phyloP scores from a whole-genome alignment of 2,113 vertebrate species.

The Chrysochloris asiatica region DNA sequence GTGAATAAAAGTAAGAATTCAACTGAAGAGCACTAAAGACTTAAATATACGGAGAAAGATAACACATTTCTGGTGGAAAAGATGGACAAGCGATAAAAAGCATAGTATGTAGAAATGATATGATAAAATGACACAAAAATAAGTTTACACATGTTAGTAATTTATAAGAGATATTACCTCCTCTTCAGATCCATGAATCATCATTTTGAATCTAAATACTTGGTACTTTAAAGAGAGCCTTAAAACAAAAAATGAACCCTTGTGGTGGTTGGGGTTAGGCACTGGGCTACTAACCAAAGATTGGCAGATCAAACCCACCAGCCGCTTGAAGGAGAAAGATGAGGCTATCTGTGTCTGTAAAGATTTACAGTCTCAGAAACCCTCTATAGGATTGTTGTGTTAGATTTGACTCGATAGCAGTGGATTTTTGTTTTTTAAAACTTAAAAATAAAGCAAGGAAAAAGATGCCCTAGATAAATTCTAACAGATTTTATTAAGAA shows the following conservation, averaged over 20 bases:
- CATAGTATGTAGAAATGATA: background rate
- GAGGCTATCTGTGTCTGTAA: too few relatives aligned
- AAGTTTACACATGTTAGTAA: background rate
- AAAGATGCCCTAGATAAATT: background rate
- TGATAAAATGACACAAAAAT: slow-evolving; percentile 2
- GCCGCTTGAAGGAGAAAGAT: too few relatives aligned
- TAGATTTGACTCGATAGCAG: too few relatives aligned
- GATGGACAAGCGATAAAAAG: background rate
- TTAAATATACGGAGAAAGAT: background rate
- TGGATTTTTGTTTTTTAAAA: too few relatives aligned
- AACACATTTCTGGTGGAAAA: background rate
- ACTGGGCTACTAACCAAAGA: too few relatives aligned
- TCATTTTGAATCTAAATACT: background rate
- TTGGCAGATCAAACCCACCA: too few relatives aligned
- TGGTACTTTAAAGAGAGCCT: background rate
- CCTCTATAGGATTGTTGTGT: too few relatives aligned
- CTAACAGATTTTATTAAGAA: background rate
- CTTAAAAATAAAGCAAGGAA: too few relatives aligned
- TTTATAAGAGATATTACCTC: background rate
- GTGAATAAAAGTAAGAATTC: slow-evolving; percentile 28
- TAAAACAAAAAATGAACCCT: slow-evolving; percentile 39
- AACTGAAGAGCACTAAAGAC: background rate
- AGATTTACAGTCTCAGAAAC: too few relatives aligned
- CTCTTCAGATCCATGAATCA: background rate
- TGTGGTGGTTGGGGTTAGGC: too few relatives aligned